Conservation (phyloP, 30 jellyfish, hydroid and myxozoan species). For the Cassiopea andromeda region DNA sequence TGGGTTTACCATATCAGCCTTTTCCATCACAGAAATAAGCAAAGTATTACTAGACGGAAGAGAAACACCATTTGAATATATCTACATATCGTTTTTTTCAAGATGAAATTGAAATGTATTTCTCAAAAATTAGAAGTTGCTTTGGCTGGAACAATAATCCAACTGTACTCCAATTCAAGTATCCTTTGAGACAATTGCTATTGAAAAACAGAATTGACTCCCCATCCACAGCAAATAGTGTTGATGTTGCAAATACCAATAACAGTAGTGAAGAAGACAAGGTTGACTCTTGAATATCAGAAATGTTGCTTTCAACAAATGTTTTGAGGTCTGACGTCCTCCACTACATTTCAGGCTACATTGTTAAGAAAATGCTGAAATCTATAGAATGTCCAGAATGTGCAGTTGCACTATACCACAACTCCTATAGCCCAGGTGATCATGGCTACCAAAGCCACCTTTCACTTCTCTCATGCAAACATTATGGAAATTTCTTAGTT, state of each 20-base stretch:
- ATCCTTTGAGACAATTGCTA: slow-evolving; percentile 36
- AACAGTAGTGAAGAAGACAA: background rate
- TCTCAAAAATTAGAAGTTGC: slow-evolving; percentile 28
- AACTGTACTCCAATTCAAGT: slow-evolving; percentile 32
- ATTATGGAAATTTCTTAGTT: slow-evolving; percentile 37
- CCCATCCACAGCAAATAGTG: slow-evolving; percentile 54
- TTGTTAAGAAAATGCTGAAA: slow-evolving; percentile 31
- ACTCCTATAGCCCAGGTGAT: slow-evolving; percentile 3
- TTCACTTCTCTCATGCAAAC: slow-evolving; percentile 39
- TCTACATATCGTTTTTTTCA: slow-evolving; percentile 48
- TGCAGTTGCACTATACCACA: slow-evolving; percentile 30
- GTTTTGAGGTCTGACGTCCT: slow-evolving; percentile 59
- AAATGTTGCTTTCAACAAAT: slow-evolving; percentile 22
- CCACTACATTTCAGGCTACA: slow-evolving; percentile 48
- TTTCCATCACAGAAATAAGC: background rate
- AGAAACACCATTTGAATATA: slow-evolving; percentile 27
- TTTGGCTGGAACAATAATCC: slow-evolving; percentile 66
- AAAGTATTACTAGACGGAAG: slow-evolving; percentile 1
- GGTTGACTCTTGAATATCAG: slow-evolving; percentile 29
- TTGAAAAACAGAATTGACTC: slow-evolving; percentile 34
- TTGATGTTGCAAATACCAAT: background rate
- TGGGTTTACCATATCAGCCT: slow-evolving; percentile 24
- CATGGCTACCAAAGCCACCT: background rate
- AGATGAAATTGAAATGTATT: slow-evolving; percentile 52
- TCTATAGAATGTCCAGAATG: slow-evolving; percentile 35